Conservation (phyloP, 2,113 vertebrate species). For the Cryptotis parvus region DNA sequence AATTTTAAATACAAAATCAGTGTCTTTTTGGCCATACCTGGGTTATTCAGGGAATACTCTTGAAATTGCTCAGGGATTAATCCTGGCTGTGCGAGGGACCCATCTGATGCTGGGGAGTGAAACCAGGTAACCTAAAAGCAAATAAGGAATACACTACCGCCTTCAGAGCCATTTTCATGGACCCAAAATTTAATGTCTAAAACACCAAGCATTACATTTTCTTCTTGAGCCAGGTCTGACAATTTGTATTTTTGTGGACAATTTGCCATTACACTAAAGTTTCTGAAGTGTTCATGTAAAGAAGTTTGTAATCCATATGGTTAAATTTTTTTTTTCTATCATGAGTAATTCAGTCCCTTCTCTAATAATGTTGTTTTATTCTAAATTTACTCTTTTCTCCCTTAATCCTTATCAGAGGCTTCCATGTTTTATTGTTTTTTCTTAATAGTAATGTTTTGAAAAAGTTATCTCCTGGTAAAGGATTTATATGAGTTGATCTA, state of each 20-base stretch:
- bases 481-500: background rate
- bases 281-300: background rate
- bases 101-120: no score
- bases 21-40: no score
- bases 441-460: background rate
- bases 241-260: constrained; percentile 6
- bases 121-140: background rate
- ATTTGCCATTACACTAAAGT: background rate
- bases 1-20: no score
- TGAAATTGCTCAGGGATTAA: no score
- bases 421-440: background rate
- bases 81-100: no score
- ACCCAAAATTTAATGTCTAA: background rate
- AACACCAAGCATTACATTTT: constrained; percentile 1
- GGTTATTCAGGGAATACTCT: no score
- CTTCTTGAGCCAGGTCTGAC: background rate
- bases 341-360: background rate
- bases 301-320: background rate
- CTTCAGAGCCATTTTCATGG: background rate
- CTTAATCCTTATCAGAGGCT: background rate
- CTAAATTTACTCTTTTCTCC: background rate
- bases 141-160: background rate
- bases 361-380: background rate
- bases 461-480: background rate
- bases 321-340: background rate